phyloP scores from a whole-genome alignment of 2,888 invertebrate species.

The Spodoptera exigua region DNA sequence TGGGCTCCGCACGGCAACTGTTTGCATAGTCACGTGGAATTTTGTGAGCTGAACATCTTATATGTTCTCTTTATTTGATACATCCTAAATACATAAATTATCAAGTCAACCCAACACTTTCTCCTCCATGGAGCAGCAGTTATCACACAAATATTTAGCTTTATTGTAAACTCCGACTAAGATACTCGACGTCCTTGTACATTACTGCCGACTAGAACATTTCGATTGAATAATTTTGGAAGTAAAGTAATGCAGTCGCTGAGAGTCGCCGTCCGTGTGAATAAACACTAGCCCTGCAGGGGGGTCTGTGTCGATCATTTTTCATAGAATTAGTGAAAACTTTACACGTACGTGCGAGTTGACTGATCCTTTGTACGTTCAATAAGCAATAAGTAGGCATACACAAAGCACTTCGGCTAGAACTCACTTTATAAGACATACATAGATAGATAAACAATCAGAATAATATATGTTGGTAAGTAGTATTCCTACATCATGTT shows the following conservation, averaged over 20 bases:
- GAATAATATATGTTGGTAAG: slow-evolving; percentile 14
- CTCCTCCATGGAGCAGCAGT: slow-evolving; percentile 25
- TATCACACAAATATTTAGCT: slow-evolving; percentile 18
- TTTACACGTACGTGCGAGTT: slow-evolving; percentile 35
- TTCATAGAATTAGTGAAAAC: slow-evolving; percentile 50
- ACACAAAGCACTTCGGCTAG: slow-evolving; percentile 8
- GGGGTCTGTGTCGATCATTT: slow-evolving; percentile 57
- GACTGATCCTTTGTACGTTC: slow-evolving; percentile 14
- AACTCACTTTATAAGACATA: no score
- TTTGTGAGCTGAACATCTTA: slow-evolving; percentile 66
- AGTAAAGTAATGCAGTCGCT: slow-evolving; percentile 54
- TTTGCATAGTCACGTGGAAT: slow-evolving; percentile 79
- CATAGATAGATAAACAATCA: neutral
- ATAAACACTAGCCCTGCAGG: slow-evolving; percentile 70
- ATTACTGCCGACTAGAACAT: neutral
- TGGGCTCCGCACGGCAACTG: slow-evolving; percentile 75
- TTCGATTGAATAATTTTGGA: slow-evolving; percentile 45
- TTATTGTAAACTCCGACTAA: slow-evolving; percentile 8
- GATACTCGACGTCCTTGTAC: no score
- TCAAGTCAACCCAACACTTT: slow-evolving; percentile 34
- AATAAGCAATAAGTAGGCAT: slow-evolving; percentile 8
- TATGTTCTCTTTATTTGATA: slow-evolving; percentile 45
- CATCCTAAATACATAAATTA: slow-evolving; percentile 58
- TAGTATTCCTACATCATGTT: slow-evolving; percentile 1
- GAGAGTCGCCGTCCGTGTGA: slow-evolving; percentile 58